A percentile compares a stretch with the other conserved stretches of the same genome.
These are phyloP conservation scores for Ctenodactylus gundi DNA, from an alignment of 2,113 vertebrate genomes.

Conservation along the genomic window DNA sequence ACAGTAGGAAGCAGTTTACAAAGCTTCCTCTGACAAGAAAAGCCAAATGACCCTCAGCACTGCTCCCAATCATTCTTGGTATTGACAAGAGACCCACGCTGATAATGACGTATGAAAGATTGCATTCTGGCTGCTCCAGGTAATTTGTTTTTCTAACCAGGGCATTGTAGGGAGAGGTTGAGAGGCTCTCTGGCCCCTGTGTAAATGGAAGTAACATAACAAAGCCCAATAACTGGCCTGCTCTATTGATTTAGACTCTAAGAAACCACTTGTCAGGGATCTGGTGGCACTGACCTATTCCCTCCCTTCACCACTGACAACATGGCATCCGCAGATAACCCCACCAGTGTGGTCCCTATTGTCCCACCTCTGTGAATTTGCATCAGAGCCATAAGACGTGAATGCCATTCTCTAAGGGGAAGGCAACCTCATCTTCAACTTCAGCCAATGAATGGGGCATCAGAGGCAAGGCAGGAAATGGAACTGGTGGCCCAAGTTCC, in stretches of 20 bases:
- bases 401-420: neutral
- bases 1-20: conserved; percentile 79
- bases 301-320: neutral
- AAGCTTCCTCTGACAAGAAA: conserved; percentile 78
- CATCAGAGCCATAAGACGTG: neutral
- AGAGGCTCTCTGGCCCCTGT: conserved; percentile 27
- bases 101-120: conserved; percentile 78
- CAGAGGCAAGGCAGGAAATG: neutral
- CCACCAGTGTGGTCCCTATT: too few relatives aligned
- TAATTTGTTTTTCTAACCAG: conserved; percentile 73
- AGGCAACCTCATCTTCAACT: neutral
- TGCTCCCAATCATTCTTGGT: conserved; percentile 76
- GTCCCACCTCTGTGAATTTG: neutral
- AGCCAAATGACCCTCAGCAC: conserved; percentile 73
- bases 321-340: neutral
- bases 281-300: neutral
- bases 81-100: conserved; percentile 77
- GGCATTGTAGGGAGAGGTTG: conserved; percentile 42
- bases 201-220: conserved; percentile 43
- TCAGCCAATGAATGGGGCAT: neutral
- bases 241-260: conserved; percentile 44
- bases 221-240: conserved; percentile 21
- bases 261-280: neutral
- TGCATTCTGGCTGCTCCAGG: conserved; percentile 53
- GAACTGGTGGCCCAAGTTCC: neutral